Evolutionary conservation across 2,888 invertebrate genomes (phyloP).

Genomic region (Tridacna gigas): DNA sequence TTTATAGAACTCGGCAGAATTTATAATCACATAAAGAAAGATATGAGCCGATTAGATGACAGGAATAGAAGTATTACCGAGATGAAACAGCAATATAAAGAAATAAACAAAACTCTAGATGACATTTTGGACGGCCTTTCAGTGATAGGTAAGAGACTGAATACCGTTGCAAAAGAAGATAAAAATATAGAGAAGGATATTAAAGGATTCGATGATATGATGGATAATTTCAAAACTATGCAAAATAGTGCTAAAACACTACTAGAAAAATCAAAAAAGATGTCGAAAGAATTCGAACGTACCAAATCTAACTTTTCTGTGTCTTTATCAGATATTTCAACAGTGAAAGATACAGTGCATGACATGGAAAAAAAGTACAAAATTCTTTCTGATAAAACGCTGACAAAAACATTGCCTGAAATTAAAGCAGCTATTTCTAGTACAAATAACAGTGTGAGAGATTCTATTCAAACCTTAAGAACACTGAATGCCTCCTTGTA

Average conservation of each 20-base stretch:
- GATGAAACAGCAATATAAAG: slow-evolving; percentile 27
- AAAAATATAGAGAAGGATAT: slow-evolving; percentile 23
- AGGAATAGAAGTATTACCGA: slow-evolving; percentile 36
- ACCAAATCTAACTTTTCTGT: background rate
- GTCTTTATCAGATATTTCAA: background rate
- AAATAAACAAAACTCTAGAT: slow-evolving; percentile 38
- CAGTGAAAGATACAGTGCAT: slow-evolving; percentile 1
- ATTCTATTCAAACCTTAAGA: background rate
- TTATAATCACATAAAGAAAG: slow-evolving; percentile 26
- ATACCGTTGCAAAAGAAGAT: background rate
- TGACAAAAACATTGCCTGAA: slow-evolving; percentile 14
- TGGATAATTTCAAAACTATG: slow-evolving; percentile 44
- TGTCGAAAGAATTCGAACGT: slow-evolving; percentile 2
- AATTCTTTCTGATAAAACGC: slow-evolving; percentile 26
- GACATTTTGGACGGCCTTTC: slow-evolving; percentile 16
- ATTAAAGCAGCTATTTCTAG: background rate
- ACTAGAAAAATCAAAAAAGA: background rate
- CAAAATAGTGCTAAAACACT: slow-evolving; percentile 28
- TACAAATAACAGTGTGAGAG: background rate
- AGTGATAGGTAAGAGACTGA: slow-evolving; percentile 25
- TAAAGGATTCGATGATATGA: slow-evolving; percentile 23
- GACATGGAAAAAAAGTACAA: slow-evolving; percentile 41
- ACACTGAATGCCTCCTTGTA: background rate
- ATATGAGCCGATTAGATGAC: slow-evolving; percentile 40
- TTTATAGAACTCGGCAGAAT: slow-evolving; percentile 32